Evolutionary conservation across 1,140 invertebrate genomes (phyloP), one percentile per base, ranked within the genome.

Genomic region (Bicyclus anynana): DNA sequence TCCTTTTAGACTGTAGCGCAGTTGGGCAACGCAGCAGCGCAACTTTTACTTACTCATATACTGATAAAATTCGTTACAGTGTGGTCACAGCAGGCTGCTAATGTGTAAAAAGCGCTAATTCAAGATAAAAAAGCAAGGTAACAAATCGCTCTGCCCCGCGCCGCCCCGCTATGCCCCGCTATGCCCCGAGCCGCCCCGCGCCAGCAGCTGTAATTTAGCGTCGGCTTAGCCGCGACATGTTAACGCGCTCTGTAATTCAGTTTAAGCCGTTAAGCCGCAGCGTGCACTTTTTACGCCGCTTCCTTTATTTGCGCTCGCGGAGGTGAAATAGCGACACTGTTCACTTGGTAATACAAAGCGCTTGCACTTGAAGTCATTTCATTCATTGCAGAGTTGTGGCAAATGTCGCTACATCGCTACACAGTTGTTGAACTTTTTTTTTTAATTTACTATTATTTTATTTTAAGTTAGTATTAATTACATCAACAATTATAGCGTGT

Each of bases 181-280:
- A 5, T n/a, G n/a, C 54, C 53, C 42, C 54, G 42, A 12, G 23
- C 23, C n/a, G 56, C 27, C 10, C 29, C 42, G 23, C 54, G 53
- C 18, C 40, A 40, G 38, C 21, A 42, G 60, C 29, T 58, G 48
- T 65, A 68, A 71, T 69, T 63, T 62, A 53, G 55, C 59, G 40
- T 38, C 65, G 55, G 49, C 59, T 69, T 58, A 57, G 58, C 58
- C 54, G 27, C 52, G 49, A 59, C 61, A 58, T 57, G 54, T 62
- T 65, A 57, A 49, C 61, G 58, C 54, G 54, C 52, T 56, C 60
- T 66, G 66, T 72, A 69, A 72, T 72, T 66, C 60, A 65, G 59
- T 60, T 64, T 59, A 62, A 55, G 61, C 59, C 49, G 44, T 53
- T 49, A 60, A 52, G 35, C 47, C 23, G 54, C 38, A 51, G 42